These are phyloP conservation scores for Pitta sordida DNA, from an alignment of 2,113 vertebrate genomes.

Conservation along the genomic window DNA sequence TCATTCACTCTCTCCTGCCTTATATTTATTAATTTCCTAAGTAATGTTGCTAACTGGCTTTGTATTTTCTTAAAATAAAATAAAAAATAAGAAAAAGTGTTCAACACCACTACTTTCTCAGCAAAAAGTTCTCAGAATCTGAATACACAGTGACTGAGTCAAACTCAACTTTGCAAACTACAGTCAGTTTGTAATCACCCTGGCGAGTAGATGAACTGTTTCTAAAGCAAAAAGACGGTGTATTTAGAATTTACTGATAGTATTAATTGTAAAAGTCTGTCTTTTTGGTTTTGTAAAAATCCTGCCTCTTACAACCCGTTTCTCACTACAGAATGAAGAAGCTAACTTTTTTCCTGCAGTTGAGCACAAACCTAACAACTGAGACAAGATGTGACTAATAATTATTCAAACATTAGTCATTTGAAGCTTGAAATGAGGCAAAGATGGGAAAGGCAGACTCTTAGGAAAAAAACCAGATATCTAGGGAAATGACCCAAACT, in stretches of 20 bases:
- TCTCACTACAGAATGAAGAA: not conserved
- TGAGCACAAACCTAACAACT: not conserved
- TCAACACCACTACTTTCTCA: not conserved
- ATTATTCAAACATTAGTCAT: slow-evolving; percentile 30
- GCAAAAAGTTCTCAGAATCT: not conserved
- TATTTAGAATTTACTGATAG: not conserved
- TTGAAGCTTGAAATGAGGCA: slow-evolving; percentile 18
- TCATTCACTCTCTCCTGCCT: not conserved
- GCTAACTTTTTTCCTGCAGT: not conserved
- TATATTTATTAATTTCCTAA: not conserved
- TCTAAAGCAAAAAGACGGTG: not conserved
- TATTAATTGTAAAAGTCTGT: slow-evolving; percentile 10
- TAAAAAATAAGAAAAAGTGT: not conserved
- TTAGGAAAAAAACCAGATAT: not conserved
- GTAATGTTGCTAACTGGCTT: not conserved
- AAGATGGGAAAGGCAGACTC: not conserved
- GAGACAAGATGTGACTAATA: slow-evolving; percentile 37
- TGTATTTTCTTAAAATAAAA: not conserved
- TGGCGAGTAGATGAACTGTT: not conserved
- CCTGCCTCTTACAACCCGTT: not conserved
- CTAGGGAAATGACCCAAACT: not conserved
- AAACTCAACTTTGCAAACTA: not conserved
- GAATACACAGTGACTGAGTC: not conserved
- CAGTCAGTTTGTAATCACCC: not conserved
- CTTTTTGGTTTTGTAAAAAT: slow-evolving; percentile 24